These are phyloP conservation scores for Linnaemya vulpina DNA, from an alignment of 2,888 invertebrate genomes.

Conservation along the genomic window DNA sequence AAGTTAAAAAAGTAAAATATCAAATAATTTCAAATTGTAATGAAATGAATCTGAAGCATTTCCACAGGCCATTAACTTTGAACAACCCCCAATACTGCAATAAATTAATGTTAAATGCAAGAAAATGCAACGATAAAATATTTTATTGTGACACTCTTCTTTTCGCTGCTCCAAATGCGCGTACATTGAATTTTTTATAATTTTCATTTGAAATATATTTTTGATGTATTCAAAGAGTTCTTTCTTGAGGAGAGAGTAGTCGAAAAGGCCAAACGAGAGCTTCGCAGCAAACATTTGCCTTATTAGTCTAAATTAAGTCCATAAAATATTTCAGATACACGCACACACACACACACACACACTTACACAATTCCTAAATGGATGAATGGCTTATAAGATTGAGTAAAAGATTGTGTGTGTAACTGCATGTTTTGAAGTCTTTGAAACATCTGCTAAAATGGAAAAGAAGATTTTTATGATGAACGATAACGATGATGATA, in stretches of 20 bases:
- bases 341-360: slow-evolving; percentile 11
- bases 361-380: not conserved
- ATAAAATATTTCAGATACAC: slow-evolving; percentile 26
- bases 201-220: not conserved
- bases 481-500: slow-evolving; percentile 11
- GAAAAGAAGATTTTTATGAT: not conserved
- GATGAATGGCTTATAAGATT: slow-evolving; percentile 40
- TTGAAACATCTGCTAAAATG: slow-evolving; percentile 54
- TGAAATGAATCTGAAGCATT: not conserved
- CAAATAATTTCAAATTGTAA: too few relatives aligned
- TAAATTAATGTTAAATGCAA: slow-evolving; percentile 11
- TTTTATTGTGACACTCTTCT: slow-evolving; percentile 63
- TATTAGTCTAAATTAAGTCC: slow-evolving; percentile 64
- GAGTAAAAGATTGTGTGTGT: slow-evolving; percentile 2
- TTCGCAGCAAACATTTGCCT: slow-evolving; percentile 57
- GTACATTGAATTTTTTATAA: slow-evolving; percentile 7
- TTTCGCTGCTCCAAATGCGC: slow-evolving; percentile 56
- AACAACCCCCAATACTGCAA: slow-evolving; percentile 39
- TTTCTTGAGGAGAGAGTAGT: slow-evolving; percentile 1
- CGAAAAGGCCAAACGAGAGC: slow-evolving; percentile 38
- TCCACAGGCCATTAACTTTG: not conserved
- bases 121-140: slow-evolving; percentile 56
- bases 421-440: slow-evolving; percentile 23
- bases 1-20: too few relatives aligned
- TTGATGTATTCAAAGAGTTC: not conserved